phyloP scores from a whole-genome alignment of 2,113 vertebrate species.

The Dipodomys spectabilis region DNA sequence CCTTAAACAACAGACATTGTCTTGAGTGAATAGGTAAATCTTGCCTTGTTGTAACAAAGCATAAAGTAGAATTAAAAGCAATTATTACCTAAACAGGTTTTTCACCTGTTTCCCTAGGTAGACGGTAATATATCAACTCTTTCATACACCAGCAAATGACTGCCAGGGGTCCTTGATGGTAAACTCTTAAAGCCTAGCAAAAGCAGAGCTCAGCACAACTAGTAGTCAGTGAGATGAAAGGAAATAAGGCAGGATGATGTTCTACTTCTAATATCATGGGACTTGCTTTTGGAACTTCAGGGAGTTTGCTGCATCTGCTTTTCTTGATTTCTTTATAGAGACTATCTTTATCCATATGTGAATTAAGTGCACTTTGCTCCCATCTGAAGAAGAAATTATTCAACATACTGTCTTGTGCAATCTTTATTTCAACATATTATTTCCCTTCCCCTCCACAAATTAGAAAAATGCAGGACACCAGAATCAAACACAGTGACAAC shows the following conservation, averaged over 20 bases:
- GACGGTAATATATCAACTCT: slow-evolving; percentile 2
- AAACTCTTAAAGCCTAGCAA: not conserved
- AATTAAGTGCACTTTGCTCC: slow-evolving; percentile 30
- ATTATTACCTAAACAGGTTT: not conserved
- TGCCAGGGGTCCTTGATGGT: not conserved
- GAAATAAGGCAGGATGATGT: not conserved
- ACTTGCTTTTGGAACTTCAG: slow-evolving; percentile 8
- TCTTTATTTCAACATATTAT: no score
- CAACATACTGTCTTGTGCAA: no score
- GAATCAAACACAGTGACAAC: no score
- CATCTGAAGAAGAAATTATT: not conserved
- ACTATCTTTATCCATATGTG: not conserved
- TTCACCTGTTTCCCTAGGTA: not conserved
- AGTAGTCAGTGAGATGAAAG: not conserved
- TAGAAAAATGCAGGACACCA: no score
- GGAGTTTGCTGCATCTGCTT: not conserved
- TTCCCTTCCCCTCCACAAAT: no score
- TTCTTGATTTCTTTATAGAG: not conserved
- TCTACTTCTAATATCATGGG: not conserved
- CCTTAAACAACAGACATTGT: slow-evolving; percentile 35
- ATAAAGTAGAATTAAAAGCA: slow-evolving; percentile 36
- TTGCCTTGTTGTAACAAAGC: slow-evolving; percentile 29
- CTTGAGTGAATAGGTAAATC: slow-evolving; percentile 5
- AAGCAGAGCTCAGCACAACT: not conserved
- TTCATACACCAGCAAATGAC: not conserved